phyloP scores from a whole-genome alignment of 2,113 vertebrate genomes.

The Ceuthmochares aereus region DNA sequence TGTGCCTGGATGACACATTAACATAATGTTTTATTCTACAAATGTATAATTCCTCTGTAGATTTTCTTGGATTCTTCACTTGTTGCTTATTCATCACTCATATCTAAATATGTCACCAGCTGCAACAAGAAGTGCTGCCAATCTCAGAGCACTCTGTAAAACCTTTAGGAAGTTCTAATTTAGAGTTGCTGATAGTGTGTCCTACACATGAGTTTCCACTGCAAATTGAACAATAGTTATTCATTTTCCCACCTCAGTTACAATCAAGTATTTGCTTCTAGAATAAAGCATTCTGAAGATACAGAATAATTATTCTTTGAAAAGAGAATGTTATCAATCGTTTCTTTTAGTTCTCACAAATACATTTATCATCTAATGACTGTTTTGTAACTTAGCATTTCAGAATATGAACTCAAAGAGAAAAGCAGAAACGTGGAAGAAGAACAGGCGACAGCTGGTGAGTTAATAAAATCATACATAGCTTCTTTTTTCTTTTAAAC shows the following conservation, averaged over 20 bases:
- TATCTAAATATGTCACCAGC: neutral
- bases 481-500: neutral
- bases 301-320: neutral
- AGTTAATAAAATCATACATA: constrained; percentile 12
- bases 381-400: constrained; percentile 84
- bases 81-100: accelerated
- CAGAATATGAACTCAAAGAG: constrained; percentile 99
- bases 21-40: neutral
- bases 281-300: neutral
- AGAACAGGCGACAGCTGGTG: constrained; percentile 96
- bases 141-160: neutral
- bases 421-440: constrained; percentile 99
- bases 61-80: neutral
- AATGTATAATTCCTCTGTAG: neutral
- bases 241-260: neutral
- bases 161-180: neutral
- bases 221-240: neutral
- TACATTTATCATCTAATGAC: neutral
- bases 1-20: neutral
- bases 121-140: neutral
- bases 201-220: neutral
- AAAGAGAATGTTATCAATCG: neutral
- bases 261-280: neutral
- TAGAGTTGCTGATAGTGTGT: neutral
- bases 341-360: neutral